A percentile compares a stretch with the other conserved stretches of the same genome.
Conservation (phyloP, 2,113 vertebrate genomes). For the Corythornis cristatus region DNA sequence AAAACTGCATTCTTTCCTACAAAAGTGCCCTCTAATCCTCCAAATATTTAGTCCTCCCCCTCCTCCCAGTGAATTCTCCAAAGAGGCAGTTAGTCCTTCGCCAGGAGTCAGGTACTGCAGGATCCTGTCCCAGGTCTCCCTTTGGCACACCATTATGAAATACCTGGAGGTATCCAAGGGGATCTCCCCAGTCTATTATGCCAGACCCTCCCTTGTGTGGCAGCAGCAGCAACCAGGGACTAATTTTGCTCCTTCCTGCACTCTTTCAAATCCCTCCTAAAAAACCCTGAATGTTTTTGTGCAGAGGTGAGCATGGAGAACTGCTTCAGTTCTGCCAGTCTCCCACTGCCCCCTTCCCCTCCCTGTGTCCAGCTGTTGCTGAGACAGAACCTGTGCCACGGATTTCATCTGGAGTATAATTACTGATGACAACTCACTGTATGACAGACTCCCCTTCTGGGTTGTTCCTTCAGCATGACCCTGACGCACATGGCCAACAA, state of each 20-base stretch:
- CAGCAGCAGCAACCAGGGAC: neutral
- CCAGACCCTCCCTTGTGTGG: neutral
- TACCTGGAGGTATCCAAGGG: rapidly evolving
- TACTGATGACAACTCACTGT: neutral
- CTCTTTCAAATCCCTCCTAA: neutral
- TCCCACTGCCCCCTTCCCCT: neutral
- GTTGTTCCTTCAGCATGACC: neutral
- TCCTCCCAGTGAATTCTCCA: neutral
- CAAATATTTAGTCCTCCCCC: neutral
- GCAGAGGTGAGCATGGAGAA: neutral
- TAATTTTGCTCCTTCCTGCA: neutral
- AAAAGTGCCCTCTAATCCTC: neutral
- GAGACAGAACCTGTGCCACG: neutral
- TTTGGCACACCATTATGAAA: neutral
- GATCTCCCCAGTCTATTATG: neutral
- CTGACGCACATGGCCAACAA: neutral
- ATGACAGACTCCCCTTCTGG: neutral
- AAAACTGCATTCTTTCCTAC: neutral
- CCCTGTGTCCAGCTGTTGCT: neutral
- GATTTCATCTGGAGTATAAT: neutral
- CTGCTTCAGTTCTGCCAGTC: neutral
- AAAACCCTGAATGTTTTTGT: neutral
- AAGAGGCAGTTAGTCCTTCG: neutral
- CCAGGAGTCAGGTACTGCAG: neutral
- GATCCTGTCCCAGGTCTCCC: neutral